Evolutionary conservation across 1,140 invertebrate species (phyloP).

Genomic region (Capitella teleta): DNA sequence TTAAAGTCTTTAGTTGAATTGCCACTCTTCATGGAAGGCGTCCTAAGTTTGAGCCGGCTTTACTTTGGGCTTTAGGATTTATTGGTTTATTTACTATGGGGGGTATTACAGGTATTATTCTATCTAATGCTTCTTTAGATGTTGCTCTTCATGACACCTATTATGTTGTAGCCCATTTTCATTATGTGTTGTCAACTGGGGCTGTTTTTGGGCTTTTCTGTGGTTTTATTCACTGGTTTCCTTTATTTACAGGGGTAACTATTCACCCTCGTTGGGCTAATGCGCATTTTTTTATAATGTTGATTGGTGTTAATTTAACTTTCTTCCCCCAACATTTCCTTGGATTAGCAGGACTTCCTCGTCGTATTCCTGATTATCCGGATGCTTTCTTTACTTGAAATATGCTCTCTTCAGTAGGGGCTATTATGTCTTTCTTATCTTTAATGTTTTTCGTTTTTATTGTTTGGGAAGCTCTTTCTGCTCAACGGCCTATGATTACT

Average conservation of each 20-base stretch:
- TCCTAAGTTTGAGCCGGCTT: constrained; percentile 45
- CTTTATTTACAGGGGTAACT: constrained; percentile 50
- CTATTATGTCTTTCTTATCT: constrained; percentile 47
- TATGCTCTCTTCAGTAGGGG: constrained; percentile 52
- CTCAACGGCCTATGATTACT: too few species aligned
- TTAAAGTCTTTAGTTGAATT: constrained; percentile 55
- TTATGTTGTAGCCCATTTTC: constrained; percentile 65
- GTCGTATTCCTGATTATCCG: constrained; percentile 60
- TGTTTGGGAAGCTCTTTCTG: too few species aligned
- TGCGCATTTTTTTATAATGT: constrained; percentile 47
- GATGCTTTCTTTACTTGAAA: constrained; percentile 55
- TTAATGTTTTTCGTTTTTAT: constrained; percentile 49
- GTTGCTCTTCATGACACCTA: constrained; percentile 61
- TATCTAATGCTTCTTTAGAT: constrained; percentile 62
- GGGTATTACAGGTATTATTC: constrained; percentile 44
- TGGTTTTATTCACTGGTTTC: constrained; percentile 55
- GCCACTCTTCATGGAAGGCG: constrained; percentile 35
- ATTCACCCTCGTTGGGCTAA: constrained; percentile 43
- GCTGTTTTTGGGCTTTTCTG: constrained; percentile 60
- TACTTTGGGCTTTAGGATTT: constrained; percentile 58
- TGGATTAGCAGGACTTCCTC: constrained; percentile 60
- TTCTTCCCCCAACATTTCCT: constrained; percentile 66
- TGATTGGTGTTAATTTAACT: constrained; percentile 60
- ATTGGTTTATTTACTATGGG: constrained; percentile 53
- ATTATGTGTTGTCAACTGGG: constrained; percentile 46